Percentiles rank a stretch among this genome's conserved stretches.
Evolutionary conservation across 2,888 invertebrate genomes (phyloP).

Genomic region (Dicranocentrus wangi): DNA sequence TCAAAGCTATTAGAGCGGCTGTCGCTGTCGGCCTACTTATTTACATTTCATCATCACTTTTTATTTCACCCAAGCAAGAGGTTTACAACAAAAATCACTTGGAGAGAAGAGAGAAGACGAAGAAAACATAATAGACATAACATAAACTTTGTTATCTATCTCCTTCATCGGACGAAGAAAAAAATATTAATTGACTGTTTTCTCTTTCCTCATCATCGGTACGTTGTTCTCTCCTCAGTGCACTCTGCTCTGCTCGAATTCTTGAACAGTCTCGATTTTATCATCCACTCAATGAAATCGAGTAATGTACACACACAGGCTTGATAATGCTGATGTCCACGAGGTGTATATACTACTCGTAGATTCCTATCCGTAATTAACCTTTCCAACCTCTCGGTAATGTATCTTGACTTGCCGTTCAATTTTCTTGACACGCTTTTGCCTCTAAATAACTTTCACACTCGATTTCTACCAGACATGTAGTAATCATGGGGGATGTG

Average conservation of each 20-base stretch:
- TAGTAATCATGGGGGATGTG: slow-evolving; percentile 20
- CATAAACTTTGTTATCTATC: slow-evolving; percentile 18
- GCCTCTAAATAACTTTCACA: slow-evolving; percentile 49
- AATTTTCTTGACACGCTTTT: slow-evolving; percentile 53
- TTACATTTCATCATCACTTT: slow-evolving; percentile 27
- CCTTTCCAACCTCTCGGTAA: slow-evolving; percentile 52
- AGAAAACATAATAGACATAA: neutral
- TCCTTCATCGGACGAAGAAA: slow-evolving; percentile 11
- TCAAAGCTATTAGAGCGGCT: slow-evolving; percentile 6
- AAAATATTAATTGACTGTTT: slow-evolving; percentile 47
- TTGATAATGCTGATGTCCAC: no score
- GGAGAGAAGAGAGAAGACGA: no score
- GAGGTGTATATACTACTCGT: no score
- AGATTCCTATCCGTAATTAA: slow-evolving; percentile 45
- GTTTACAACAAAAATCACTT: slow-evolving; percentile 28
- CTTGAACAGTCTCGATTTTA: no score
- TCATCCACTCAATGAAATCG: neutral
- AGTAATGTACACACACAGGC: slow-evolving; percentile 33
- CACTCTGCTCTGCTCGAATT: neutral
- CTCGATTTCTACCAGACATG: slow-evolving; percentile 18
- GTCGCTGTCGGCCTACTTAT: slow-evolving; percentile 27
- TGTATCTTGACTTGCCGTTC: slow-evolving; percentile 56
- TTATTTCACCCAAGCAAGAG: no score
- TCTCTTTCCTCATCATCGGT: slow-evolving; percentile 7
- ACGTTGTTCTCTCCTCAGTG: neutral